phyloP scores from a whole-genome alignment of 2,888 invertebrate genomes.

The Scaptomyza parva region DNA sequence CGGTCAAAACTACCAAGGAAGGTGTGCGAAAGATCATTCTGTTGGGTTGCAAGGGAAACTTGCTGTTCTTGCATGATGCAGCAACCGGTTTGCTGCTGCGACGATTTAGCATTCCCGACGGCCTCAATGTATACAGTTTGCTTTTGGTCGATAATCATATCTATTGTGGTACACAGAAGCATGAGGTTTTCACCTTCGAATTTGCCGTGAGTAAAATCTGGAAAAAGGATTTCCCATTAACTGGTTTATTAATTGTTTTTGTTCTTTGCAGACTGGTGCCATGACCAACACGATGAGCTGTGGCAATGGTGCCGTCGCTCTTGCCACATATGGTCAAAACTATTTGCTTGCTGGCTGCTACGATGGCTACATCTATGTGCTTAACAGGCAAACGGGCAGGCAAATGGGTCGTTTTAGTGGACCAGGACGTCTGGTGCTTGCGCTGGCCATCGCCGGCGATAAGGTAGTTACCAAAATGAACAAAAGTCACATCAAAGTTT shows the following conservation, averaged over 20 bases:
- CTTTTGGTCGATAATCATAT: slow-evolving; percentile 89
- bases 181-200: slow-evolving; percentile 90
- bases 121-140: slow-evolving; percentile 89
- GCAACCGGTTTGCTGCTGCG: slow-evolving; percentile 89
- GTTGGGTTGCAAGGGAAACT: slow-evolving; percentile 89
- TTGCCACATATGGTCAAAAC: slow-evolving; percentile 88
- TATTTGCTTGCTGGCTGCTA: slow-evolving; percentile 90
- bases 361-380: slow-evolving; percentile 91
- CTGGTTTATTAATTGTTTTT: neutral
- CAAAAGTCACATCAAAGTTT: neutral
- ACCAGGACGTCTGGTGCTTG: slow-evolving; percentile 90
- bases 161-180: slow-evolving; percentile 91
- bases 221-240: too few species aligned
- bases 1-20: slow-evolving; percentile 90
- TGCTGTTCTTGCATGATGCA: slow-evolving; percentile 90
- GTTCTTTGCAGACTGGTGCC: slow-evolving; percentile 87
- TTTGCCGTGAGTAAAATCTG: slow-evolving; percentile 88
- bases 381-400: slow-evolving; percentile 85
- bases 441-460: slow-evolving; percentile 88
- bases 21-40: slow-evolving; percentile 88
- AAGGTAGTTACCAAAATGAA: slow-evolving; percentile 85
- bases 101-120: slow-evolving; percentile 86
- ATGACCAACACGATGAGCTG: slow-evolving; percentile 87
- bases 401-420: slow-evolving; percentile 89
- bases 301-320: slow-evolving; percentile 90